These are phyloP conservation scores for Scalopus aquaticus DNA, from an alignment of 2,113 vertebrate genomes.

Conservation along the genomic window DNA sequence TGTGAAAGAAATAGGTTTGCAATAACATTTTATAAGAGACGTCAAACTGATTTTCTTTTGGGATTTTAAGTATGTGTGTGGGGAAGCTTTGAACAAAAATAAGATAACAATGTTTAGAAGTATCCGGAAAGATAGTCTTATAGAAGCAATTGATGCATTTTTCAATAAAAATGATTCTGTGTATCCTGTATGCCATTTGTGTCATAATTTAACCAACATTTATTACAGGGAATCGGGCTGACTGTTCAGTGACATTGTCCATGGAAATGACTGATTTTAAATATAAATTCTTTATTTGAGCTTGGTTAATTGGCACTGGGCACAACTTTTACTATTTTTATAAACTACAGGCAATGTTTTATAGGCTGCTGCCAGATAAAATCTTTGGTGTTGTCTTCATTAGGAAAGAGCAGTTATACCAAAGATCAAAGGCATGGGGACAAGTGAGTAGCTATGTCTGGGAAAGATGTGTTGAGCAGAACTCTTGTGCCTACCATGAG, in stretches of 20 bases:
- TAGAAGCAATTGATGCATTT: neutral
- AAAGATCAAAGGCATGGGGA: neutral
- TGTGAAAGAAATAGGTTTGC: neutral
- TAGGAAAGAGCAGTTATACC: neutral
- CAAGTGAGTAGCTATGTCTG: neutral
- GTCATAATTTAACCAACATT: neutral
- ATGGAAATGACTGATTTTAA: neutral
- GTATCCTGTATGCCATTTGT: neutral
- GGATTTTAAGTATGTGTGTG: neutral
- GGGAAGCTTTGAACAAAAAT: neutral
- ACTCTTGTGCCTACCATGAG: neutral
- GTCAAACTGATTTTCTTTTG: constrained; percentile 34
- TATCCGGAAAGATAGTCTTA: neutral
- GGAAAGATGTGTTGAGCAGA: neutral
- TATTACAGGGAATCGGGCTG: neutral
- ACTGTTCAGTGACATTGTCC: neutral
- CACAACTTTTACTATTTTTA: constrained; percentile 3
- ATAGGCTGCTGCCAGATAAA: neutral
- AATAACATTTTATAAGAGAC: neutral
- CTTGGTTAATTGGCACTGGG: neutral
- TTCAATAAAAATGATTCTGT: neutral
- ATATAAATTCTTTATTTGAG: neutral
- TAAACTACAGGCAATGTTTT: neutral
- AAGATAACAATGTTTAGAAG: neutral
- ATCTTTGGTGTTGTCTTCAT: neutral